Conservation (phyloP, 1,140 invertebrate genomes). For the Platyscapa corneri region DNA sequence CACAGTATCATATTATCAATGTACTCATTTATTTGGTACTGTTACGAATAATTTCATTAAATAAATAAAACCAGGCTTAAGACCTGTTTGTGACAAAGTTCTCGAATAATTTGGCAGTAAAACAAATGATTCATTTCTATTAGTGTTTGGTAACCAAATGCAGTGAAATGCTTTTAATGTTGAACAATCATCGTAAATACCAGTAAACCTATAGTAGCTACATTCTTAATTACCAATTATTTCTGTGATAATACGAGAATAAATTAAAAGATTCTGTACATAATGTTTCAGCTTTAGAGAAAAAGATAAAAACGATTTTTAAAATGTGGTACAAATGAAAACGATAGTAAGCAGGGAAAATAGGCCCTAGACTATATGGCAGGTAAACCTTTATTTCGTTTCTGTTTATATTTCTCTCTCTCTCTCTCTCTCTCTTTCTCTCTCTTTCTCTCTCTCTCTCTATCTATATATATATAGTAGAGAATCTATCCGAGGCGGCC, state of each 20-base stretch:
- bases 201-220: not conserved
- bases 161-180: not conserved
- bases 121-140: constrained; percentile 31
- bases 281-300: too few species aligned
- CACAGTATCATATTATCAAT: constrained; percentile 15
- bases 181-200: not conserved
- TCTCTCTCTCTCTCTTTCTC: too few species aligned
- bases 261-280: too few species aligned
- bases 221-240: not conserved
- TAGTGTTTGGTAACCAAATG: not conserved
- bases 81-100: constrained; percentile 55
- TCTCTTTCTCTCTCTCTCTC: too few species aligned
- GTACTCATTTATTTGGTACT: not conserved
- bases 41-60: constrained; percentile 53
- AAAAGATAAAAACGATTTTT: too few species aligned
- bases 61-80: constrained; percentile 56
- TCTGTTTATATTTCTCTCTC: too few species aligned
- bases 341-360: too few species aligned
- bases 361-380: too few species aligned
- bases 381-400: too few species aligned
- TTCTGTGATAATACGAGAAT: not conserved
- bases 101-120: constrained; percentile 57
- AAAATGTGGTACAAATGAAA: too few species aligned
- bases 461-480: too few species aligned
- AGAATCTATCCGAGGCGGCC: too few species aligned